Percentiles rank a stretch among this genome's conserved stretches.
Evolutionary conservation across 2,113 vertebrate genomes (phyloP).

Genomic region (Aldabrachelys gigantea): DNA sequence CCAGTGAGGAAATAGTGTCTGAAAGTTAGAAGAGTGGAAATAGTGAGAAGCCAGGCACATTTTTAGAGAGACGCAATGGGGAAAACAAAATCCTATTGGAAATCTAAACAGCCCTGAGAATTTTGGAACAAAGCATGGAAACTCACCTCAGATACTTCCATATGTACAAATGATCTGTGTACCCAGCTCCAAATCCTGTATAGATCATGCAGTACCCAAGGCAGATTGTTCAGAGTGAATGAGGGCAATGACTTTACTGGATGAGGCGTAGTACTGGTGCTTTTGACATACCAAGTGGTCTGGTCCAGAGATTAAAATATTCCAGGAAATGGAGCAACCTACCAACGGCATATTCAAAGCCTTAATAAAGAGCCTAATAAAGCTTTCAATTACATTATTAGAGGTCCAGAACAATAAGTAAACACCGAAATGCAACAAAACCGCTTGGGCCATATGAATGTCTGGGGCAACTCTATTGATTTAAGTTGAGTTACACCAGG

Average conservation of each 20-base stretch:
- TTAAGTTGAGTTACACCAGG: not conserved
- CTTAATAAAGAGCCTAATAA: slow-evolving; percentile 17
- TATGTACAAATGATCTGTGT: not conserved
- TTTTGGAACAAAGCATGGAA: slow-evolving; percentile 47
- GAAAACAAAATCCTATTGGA: slow-evolving; percentile 54
- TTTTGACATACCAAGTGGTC: slow-evolving; percentile 34
- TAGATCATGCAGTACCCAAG: not conserved
- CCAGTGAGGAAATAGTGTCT: slow-evolving; percentile 67
- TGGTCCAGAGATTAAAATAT: slow-evolving; percentile 36
- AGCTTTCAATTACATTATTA: not conserved
- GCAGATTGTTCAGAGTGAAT: not conserved
- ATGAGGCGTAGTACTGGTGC: slow-evolving; percentile 32
- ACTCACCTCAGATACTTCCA: slow-evolving; percentile 21
- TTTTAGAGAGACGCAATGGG: slow-evolving; percentile 39
- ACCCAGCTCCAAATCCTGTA: not conserved
- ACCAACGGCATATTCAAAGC: slow-evolving; percentile 33
- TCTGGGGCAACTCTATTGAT: not conserved
- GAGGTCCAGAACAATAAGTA: not conserved
- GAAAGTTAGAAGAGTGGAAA: slow-evolving; percentile 67
- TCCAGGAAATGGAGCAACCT: slow-evolving; percentile 49
- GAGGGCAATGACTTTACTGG: slow-evolving; percentile 48
- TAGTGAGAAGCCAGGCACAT: slow-evolving; percentile 57
- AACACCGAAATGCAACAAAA: not conserved
- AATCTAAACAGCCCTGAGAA: slow-evolving; percentile 37
- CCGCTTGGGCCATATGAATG: not conserved